These are phyloP conservation scores for Monopterus albus DNA, from an alignment of 2,113 vertebrate species.

Conservation along the genomic window DNA sequence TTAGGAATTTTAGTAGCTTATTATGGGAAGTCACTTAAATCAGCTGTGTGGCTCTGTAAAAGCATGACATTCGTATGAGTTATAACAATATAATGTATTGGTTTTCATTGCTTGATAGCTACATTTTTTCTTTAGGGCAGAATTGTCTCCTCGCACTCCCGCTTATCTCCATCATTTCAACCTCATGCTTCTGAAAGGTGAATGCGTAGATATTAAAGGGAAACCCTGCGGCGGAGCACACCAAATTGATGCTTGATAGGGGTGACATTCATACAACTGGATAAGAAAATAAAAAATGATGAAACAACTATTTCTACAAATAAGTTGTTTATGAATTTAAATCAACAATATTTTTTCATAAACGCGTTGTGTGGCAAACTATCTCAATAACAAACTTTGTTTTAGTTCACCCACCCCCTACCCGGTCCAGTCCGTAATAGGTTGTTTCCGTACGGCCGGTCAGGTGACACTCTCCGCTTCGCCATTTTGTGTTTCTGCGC, in stretches of 20 bases:
- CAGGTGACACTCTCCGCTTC: constrained; percentile 83
- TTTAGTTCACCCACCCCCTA: constrained; percentile 17
- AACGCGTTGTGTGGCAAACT: neutral
- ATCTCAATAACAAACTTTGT: neutral
- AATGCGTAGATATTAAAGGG: constrained; percentile 56
- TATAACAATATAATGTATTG: neutral
- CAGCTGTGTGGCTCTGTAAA: too few relatives aligned
- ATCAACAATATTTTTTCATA: rapidly evolving
- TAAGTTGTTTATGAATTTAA: neutral
- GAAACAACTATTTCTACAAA: neutral
- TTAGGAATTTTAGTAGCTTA: neutral
- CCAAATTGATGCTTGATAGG: constrained; percentile 60
- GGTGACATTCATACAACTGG: constrained; percentile 40
- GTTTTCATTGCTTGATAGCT: neutral
- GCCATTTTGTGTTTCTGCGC: constrained; percentile 83
- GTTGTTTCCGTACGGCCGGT: constrained; percentile 60
- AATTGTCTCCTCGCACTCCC: constrained; percentile 31
- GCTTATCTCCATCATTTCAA: constrained; percentile 35
- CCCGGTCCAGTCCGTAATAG: constrained; percentile 22
- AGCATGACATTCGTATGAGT: too few relatives aligned
- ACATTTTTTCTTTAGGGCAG: neutral
- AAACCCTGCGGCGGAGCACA: constrained; percentile 75
- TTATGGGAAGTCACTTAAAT: neutral
- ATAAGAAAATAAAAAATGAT: neutral
- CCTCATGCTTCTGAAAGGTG: constrained; percentile 44